Evolutionary conservation across 2,113 vertebrate genomes (phyloP), one percentile per base, ranked within the genome.

Genomic region (Hassar affinis): DNA sequence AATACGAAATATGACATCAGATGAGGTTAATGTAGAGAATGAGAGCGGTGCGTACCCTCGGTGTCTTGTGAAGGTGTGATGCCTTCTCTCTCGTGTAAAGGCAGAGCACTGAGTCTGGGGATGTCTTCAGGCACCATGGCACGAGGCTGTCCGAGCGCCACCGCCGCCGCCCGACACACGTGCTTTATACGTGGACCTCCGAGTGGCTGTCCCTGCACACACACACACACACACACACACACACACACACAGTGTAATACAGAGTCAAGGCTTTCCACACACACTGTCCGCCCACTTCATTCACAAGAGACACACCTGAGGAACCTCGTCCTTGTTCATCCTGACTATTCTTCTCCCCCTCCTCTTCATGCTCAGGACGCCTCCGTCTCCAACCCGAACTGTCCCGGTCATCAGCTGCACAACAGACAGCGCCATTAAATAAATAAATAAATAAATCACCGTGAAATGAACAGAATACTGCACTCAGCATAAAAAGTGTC

Each of bases 121-220:
- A 98, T 96, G 27, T 98, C 96, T 64, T 97, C 96, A 0, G 96
- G 95, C 25, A 98, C 94, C 95, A 96, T 94, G 76, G 96, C 96
- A 1, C 96, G 95, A 4, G 96, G 95, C 90, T 97, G 95, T 12
- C 96, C 96, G 76, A 98, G 86, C n/a, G 96, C 96, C 85, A 97
- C 96, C 0, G 96, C 95, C 3, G 96, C 96, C 25, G 95, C 95
- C 38, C 96, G 94, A 76, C 96, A 98, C 38, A 98, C 96, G 0
- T 98, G 96, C 88, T 98, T 98, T 89, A 97, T 98, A 64, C 96
- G 94, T 1, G 96, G 96, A 11, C 96, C 96, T 0, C 94, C 94
- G 0, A 94, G 90, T 5, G 92, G 91, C 1, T 94, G 95, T 82
- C 95, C 95, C 95, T 94, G 77, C 20, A 42, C 49, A 64, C 45